Percentiles rank a stretch among this genome's conserved stretches.
These are phyloP conservation scores for Girardia tigrina DNA, from an alignment of 2,888 invertebrate species.

Conservation along the genomic window DNA sequence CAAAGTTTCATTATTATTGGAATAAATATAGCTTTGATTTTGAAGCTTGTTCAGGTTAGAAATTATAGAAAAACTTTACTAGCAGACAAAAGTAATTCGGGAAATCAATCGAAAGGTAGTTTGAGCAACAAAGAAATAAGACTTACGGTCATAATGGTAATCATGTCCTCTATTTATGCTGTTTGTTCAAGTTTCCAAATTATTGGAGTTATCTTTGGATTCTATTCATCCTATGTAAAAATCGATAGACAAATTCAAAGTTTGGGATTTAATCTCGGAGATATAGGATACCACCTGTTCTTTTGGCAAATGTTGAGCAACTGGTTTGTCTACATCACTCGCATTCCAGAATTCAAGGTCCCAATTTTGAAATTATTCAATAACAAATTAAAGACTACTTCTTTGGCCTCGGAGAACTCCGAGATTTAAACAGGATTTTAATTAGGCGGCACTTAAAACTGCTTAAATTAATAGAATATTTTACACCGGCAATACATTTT, in stretches of 20 bases:
- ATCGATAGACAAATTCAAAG: background rate
- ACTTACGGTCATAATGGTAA: background rate
- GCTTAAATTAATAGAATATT: too few species aligned
- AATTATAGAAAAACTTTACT: background rate
- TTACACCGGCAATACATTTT: too few species aligned
- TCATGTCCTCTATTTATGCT: constrained; percentile 18
- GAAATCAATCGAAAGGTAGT: background rate
- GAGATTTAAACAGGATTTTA: too few species aligned
- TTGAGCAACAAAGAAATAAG: background rate
- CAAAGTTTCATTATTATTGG: constrained; percentile 2
- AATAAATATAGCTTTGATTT: background rate
- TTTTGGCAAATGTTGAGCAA: constrained; percentile 18
- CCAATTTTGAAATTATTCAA: background rate
- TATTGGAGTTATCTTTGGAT: background rate
- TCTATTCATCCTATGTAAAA: background rate
- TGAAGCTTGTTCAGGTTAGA: background rate
- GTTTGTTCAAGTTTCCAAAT: background rate
- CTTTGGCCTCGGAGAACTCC: background rate
- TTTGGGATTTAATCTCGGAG: background rate
- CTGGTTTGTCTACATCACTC: background rate
- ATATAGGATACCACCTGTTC: background rate
- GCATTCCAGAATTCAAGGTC: background rate
- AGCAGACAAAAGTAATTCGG: background rate
- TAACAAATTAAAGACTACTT: background rate
- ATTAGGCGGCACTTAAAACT: too few species aligned